Conservation (phyloP, 2,888 invertebrate genomes). For the Thysanoteuthis rhombus region DNA sequence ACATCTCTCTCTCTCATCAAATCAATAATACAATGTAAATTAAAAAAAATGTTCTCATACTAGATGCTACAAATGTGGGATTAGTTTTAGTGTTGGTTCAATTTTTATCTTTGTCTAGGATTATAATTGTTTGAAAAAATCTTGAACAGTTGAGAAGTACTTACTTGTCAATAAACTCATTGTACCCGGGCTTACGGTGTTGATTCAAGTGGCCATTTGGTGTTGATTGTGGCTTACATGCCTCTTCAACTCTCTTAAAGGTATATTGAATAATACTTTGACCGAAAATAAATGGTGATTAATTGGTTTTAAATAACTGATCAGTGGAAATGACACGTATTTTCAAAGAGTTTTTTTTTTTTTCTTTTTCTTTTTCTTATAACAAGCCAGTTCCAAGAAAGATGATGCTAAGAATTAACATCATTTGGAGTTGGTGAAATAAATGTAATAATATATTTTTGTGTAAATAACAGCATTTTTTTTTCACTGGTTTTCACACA, state of each 20-base stretch:
- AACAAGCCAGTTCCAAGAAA: too few relatives aligned
- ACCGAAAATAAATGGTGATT: too few relatives aligned
- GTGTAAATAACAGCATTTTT: too few relatives aligned
- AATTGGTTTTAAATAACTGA: too few relatives aligned
- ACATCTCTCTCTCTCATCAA: not conserved
- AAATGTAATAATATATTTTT: too few relatives aligned
- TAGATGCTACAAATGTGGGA: not conserved
- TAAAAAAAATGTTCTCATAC: not conserved
- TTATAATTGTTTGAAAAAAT: not conserved
- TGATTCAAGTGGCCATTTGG: not conserved
- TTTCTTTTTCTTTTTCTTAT: too few relatives aligned
- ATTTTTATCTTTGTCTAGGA: not conserved
- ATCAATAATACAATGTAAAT: not conserved
- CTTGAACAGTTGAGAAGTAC: not conserved
- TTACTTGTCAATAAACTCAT: not conserved
- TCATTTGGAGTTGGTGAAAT: too few relatives aligned
- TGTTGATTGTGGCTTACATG: not conserved
- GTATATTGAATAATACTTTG: too few relatives aligned
- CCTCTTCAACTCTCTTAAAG: not conserved
- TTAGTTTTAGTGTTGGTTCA: not conserved
- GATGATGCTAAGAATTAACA: too few relatives aligned
- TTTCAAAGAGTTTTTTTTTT: too few relatives aligned
- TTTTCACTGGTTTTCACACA: too few relatives aligned
- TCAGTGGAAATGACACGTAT: too few relatives aligned
- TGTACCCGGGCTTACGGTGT: not conserved